Evolutionary conservation across 2,113 vertebrate species (phyloP).

Genomic region (Mus pahari): DNA sequence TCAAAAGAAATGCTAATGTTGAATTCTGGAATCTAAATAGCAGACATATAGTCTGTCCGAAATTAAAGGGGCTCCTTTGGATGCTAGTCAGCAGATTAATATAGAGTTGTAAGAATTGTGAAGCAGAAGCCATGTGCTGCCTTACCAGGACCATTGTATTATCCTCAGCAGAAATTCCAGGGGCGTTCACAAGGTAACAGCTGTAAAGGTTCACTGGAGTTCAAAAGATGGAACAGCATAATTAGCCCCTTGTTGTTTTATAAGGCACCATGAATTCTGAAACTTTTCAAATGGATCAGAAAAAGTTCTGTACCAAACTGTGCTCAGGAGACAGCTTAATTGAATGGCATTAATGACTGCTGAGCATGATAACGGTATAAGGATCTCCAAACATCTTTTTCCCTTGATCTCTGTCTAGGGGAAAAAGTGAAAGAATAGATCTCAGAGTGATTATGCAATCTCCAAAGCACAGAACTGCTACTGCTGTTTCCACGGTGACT

Average conservation of each 20-base stretch:
- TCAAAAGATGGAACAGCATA: conserved; percentile 64
- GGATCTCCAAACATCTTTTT: background rate
- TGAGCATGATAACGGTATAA: background rate
- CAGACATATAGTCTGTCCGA: background rate
- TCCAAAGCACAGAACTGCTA: background rate
- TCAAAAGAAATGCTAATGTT: background rate
- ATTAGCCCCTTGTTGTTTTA: conserved; percentile 66
- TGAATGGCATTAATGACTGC: conserved; percentile 41
- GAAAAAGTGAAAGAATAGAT: conserved; percentile 18
- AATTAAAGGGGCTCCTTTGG: background rate
- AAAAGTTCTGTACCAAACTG: conserved; percentile 37
- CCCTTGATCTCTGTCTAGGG: background rate
- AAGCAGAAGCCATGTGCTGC: background rate
- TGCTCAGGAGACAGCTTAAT: conserved; percentile 11
- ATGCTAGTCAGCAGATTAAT: background rate
- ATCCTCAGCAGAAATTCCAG: conserved; percentile 27
- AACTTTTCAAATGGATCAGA: conserved; percentile 59
- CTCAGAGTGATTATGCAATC: conserved; percentile 10
- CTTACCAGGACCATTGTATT: conserved; percentile 50
- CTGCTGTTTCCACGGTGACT: conserved; percentile 19
- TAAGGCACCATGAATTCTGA: conserved; percentile 61
- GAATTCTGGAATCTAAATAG: background rate
- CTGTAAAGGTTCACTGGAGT: conserved; percentile 62
- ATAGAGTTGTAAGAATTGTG: conserved; percentile 1
- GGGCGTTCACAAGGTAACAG: conserved; percentile 56